phyloP scores from a whole-genome alignment of 2,888 invertebrate species.

The Congeria kusceri region DNA sequence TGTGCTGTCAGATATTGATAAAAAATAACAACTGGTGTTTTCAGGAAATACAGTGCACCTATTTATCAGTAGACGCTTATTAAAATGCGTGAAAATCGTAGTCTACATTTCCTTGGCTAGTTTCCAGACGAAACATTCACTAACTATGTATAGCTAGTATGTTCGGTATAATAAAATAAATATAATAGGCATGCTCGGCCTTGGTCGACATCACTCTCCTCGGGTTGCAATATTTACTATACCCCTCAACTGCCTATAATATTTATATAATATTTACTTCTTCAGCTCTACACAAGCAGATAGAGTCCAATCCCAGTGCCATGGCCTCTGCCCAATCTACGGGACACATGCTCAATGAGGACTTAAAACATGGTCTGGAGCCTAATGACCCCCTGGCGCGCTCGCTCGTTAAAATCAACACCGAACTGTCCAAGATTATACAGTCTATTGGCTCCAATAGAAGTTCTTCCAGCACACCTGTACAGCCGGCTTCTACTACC shows the following conservation, averaged over 20 bases:
- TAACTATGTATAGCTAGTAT: too few relatives aligned
- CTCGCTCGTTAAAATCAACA: constrained; percentile 79
- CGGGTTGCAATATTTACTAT: too few relatives aligned
- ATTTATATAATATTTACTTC: not conserved
- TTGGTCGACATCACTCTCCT: not conserved
- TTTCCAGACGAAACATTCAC: too few relatives aligned
- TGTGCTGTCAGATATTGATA: too few relatives aligned
- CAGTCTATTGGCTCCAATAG: constrained; percentile 60
- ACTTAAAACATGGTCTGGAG: constrained; percentile 15
- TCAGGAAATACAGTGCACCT: too few relatives aligned
- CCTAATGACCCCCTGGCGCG: constrained; percentile 67
- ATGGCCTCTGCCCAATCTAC: constrained; percentile 46
- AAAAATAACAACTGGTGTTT: too few relatives aligned
- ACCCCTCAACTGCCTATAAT: too few relatives aligned
- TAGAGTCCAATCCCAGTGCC: constrained; percentile 34
- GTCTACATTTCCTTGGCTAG: too few relatives aligned
- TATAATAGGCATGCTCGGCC: too few relatives aligned
- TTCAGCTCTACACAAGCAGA: constrained; percentile 67
- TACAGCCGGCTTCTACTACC: constrained; percentile 42
- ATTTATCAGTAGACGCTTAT: too few relatives aligned
- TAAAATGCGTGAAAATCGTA: too few relatives aligned
- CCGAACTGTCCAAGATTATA: constrained; percentile 78
- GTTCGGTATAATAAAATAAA: too few relatives aligned
- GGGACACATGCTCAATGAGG: constrained; percentile 26
- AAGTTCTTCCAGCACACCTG: constrained; percentile 60